Percentiles rank a stretch among this genome's conserved stretches.
Evolutionary conservation across 2,888 invertebrate genomes (phyloP).

Genomic region (Drosophila testacea): DNA sequence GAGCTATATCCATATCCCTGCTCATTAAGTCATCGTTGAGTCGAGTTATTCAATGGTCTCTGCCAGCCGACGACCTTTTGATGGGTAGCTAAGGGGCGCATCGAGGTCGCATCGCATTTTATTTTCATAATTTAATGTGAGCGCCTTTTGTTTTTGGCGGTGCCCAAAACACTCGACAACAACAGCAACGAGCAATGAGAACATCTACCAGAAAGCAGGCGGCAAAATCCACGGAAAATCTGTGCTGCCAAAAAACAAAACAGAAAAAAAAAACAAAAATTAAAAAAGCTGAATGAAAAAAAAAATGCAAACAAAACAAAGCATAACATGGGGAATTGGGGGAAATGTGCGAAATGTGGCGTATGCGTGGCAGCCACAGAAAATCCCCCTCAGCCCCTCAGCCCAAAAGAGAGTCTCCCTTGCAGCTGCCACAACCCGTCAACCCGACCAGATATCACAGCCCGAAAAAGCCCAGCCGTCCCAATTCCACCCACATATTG

Average conservation of each 20-base stretch:
- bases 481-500: slow-evolving; percentile 50
- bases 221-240: slow-evolving; percentile 73
- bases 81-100: slow-evolving; percentile 55
- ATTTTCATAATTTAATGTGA: slow-evolving; percentile 77
- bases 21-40: slow-evolving; percentile 77
- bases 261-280: slow-evolving; percentile 25
- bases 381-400: neutral
- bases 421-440: neutral
- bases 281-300: slow-evolving; percentile 17
- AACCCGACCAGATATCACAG: slow-evolving; percentile 10
- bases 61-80: slow-evolving; percentile 69
- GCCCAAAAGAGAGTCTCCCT: neutral
- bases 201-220: slow-evolving; percentile 33
- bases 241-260: slow-evolving; percentile 55
- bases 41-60: slow-evolving; percentile 73
- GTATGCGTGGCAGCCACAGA: slow-evolving; percentile 62
- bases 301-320: slow-evolving; percentile 53
- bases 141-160: slow-evolving; percentile 65
- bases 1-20: slow-evolving; percentile 46
- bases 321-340: slow-evolving; percentile 35
- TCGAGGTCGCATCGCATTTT: slow-evolving; percentile 57
- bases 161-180: slow-evolving; percentile 73
- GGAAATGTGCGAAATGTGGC: slow-evolving; percentile 64
- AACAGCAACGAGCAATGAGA: slow-evolving; percentile 20
- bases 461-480: neutral